A percentile compares a stretch with the other conserved stretches of the same genome.
These are phyloP conservation scores for Grammomys surdaster DNA, from an alignment of 2,113 vertebrate genomes.

Conservation along the genomic window DNA sequence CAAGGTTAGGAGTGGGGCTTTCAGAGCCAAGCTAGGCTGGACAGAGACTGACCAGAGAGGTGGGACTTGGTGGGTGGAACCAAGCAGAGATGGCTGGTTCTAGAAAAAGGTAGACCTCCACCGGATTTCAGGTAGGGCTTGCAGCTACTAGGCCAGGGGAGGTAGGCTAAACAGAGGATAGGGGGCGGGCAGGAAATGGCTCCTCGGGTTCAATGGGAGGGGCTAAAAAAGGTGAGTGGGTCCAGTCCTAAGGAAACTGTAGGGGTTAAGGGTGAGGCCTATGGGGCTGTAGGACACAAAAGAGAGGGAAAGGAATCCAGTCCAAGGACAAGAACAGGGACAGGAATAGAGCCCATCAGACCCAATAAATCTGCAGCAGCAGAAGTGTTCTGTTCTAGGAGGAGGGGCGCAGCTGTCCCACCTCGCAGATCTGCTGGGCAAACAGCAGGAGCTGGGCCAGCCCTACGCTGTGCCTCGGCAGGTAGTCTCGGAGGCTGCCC, in stretches of 20 bases:
- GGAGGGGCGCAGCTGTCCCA: conserved; percentile 49
- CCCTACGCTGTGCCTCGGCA: conserved; percentile 88
- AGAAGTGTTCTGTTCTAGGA: background rate
- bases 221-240: background rate
- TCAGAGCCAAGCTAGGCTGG: background rate
- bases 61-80: background rate
- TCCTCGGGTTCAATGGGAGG: background rate
- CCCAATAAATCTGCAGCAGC: background rate
- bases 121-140: background rate
- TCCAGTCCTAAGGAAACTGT: background rate
- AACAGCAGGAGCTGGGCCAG: conserved; percentile 92
- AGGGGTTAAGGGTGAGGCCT: background rate
- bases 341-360: too few relatives aligned
- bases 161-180: background rate
- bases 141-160: background rate
- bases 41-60: too few relatives aligned
- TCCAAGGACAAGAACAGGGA: accelerated
- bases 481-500: conserved; percentile 94
- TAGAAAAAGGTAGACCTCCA: background rate
- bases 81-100: background rate
- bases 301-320: background rate
- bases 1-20: background rate
- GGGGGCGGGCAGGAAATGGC: accelerated
- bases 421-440: conserved; percentile 96
- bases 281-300: background rate